Base-by-base conservation (phyloP, 2,888 invertebrate genomes). In the Rotaria magnacalcarata region DNA sequence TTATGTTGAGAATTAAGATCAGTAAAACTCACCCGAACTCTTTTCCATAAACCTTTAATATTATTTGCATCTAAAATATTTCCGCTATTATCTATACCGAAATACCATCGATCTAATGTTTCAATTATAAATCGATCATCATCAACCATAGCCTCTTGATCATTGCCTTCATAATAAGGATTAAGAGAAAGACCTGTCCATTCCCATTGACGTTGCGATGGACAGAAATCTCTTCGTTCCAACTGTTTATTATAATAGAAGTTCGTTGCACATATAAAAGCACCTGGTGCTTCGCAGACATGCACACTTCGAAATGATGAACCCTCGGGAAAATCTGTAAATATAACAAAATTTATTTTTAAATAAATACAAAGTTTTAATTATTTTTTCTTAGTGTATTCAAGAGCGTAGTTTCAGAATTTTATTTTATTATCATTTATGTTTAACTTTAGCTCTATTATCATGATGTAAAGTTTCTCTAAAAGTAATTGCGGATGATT, bases 261-360 rank as follows among this genome's bases (percentile, higher is more conserved):
- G 91, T 97, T 96, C 7, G 97, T 90, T 0, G 96, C 94, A 8
- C 95, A 93, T 67, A 98, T 93, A 90, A 98, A 98, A 1, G 96
- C 96, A 0, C 98, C 98, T 0, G 98, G 98, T 0, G 97, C 97
- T 92, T 98, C 97, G 91, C 97, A 98, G n/a, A 98, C 91, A 91
- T 97, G 97, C 11, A 97, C 90, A 0, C 94, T 89, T 54, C 89
- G 89, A 21, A 90, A 88, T 16, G 74, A 74, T 93, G 87, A 93
- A 93, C 85, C 94, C 92, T 87, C 91, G 16, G 86, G 84, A 11
- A 43, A 27, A 50, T 67, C 60, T 50, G n/a, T 24, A 34, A 43
- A 34, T 19, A 43, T 19, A 19, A 21, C 4, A 14, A 60, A 10
- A 24, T 60, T 11, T 8, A 60, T 54, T 54, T 2, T n/a, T 11